These are phyloP conservation scores for Macheiramphus alcinus DNA, from an alignment of 2,113 vertebrate genomes.

Conservation along the genomic window DNA sequence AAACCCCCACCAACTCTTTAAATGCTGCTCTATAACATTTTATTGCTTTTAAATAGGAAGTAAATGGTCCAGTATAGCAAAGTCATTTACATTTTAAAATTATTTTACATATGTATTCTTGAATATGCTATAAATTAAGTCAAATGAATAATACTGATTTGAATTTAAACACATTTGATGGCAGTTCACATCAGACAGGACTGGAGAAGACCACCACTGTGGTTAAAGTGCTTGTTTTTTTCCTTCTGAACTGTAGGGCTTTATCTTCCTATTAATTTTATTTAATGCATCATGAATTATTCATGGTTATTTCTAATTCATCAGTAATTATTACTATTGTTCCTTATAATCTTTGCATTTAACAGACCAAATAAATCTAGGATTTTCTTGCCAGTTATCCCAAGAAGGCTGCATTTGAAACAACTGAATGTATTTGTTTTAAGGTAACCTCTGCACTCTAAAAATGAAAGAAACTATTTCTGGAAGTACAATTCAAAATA, in stretches of 20 bases:
- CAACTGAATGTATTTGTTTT: not conserved
- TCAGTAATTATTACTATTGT: not conserved
- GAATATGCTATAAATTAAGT: not conserved
- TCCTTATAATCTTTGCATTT: not conserved
- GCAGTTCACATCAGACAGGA: not conserved
- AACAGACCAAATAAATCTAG: not conserved
- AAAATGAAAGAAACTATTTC: not conserved
- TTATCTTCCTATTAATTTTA: not conserved
- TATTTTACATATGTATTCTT: not conserved
- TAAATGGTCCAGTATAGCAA: not conserved
- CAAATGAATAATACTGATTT: not conserved
- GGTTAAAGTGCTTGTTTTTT: not conserved
- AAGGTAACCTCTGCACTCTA: not conserved
- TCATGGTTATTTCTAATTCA: not conserved
- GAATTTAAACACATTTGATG: not conserved
- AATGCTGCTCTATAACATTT: not conserved
- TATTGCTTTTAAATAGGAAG: not conserved
- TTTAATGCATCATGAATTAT: not conserved
- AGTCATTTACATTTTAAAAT: not conserved
- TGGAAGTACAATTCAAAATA: not conserved
- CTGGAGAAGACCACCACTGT: not conserved
- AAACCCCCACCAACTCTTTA: not conserved
- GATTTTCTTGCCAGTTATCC: not conserved
- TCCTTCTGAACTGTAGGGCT: not conserved
- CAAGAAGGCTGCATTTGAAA: not conserved